These are phyloP conservation scores for Mamestra brassicae DNA, from an alignment of 2,888 invertebrate genomes.

Conservation along the genomic window DNA sequence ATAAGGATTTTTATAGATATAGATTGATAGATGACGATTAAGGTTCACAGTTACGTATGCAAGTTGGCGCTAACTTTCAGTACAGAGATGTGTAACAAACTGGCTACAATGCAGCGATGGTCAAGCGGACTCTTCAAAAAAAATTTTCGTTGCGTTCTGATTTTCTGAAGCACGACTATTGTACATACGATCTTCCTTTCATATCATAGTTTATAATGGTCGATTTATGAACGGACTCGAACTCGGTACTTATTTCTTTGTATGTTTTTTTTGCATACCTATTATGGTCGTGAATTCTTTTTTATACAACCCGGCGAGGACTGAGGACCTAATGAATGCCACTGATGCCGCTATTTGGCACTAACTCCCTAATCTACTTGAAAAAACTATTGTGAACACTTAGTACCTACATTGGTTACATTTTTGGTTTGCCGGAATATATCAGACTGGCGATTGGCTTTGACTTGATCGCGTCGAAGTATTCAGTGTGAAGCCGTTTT, in stretches of 20 bases:
- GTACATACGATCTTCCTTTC: not conserved
- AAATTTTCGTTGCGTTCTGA: not conserved
- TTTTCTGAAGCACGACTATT: not conserved
- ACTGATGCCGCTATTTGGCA: too few relatives aligned
- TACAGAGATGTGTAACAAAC: not conserved
- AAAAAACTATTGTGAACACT: too few relatives aligned
- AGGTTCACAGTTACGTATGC: not conserved
- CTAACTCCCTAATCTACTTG: too few relatives aligned
- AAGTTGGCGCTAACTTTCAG: not conserved
- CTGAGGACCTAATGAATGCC: too few relatives aligned
- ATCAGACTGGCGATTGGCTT: not conserved
- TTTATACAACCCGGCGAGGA: too few relatives aligned
- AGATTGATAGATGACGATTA: not conserved
- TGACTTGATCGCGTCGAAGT: not conserved
- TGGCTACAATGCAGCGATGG: too few relatives aligned
- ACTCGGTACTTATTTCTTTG: not conserved
- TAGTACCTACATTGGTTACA: too few relatives aligned
- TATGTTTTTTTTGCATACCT: too few relatives aligned
- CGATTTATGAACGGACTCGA: not conserved
- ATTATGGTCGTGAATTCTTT: not conserved
- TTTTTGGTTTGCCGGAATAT: too few relatives aligned
- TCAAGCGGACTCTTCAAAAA: not conserved
- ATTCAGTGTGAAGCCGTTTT: not conserved
- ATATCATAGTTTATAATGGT: not conserved
- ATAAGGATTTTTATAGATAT: too few relatives aligned